phyloP scores from a whole-genome alignment of 2,888 invertebrate species.

The Nomada fabriciana region DNA sequence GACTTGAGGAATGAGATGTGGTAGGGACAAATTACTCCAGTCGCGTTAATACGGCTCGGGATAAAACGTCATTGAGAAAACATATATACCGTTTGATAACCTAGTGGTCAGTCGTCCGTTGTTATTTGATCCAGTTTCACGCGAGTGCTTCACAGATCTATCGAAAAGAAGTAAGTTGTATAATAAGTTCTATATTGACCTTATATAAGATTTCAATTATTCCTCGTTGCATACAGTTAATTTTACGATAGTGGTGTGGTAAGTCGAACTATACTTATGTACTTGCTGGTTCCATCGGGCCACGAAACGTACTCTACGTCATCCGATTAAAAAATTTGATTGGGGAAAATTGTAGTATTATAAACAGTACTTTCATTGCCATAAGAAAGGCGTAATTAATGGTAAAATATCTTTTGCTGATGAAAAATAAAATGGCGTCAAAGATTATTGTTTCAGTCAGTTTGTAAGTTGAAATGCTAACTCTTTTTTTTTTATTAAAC shows the following conservation, averaged over 20 bases:
- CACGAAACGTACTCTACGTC: not conserved
- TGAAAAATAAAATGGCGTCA: not conserved
- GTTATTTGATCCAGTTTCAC: slow-evolving; percentile 7
- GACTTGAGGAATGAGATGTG: not conserved
- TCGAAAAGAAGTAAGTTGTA: slow-evolving; percentile 11
- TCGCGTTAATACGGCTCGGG: slow-evolving; percentile 9
- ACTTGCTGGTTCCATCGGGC: too few species aligned
- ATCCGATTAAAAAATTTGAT: too few species aligned
- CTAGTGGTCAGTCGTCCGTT: slow-evolving; percentile 28
- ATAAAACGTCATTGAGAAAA: slow-evolving; percentile 14
- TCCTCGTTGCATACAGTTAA: not conserved
- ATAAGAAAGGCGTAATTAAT: not conserved
- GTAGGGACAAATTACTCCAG: slow-evolving; percentile 25
- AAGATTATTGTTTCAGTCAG: too few species aligned
- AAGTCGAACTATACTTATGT: not conserved
- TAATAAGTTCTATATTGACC: not conserved
- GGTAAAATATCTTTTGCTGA: not conserved
- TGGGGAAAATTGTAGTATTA: not conserved
- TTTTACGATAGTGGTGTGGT: not conserved
- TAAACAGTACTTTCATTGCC: not conserved
- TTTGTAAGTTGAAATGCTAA: too few species aligned
- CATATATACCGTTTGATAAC: slow-evolving; percentile 37
- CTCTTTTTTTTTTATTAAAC: too few species aligned
- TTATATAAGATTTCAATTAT: not conserved
- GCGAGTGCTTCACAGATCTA: slow-evolving; percentile 9